A percentile compares a stretch with the other conserved stretches of the same genome.
Evolutionary conservation across 2,888 invertebrate species (phyloP).

Genomic region (Diplazon laetatorius): DNA sequence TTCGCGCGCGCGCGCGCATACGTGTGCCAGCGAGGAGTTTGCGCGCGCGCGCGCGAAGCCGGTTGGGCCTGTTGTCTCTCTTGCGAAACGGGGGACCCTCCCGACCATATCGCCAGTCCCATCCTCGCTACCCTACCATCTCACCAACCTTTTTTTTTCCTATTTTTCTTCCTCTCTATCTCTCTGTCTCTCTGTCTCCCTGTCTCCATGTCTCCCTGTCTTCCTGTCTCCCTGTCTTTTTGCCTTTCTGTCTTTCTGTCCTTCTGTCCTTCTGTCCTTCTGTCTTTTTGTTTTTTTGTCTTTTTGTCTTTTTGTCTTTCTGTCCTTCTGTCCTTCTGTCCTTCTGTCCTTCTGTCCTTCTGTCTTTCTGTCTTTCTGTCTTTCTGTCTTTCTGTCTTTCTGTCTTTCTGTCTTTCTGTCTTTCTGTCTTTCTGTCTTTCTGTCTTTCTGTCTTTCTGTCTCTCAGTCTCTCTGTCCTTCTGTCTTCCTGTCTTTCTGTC

Average conservation of each 20-base stretch:
- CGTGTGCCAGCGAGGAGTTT: constrained; percentile 40
- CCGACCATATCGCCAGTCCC: constrained; percentile 36
- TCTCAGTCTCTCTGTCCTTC: no score
- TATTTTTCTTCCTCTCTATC: constrained; percentile 21
- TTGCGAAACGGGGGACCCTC: constrained; percentile 31
- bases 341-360: no score
- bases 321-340: no score
- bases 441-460: no score
- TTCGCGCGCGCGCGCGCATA: constrained; percentile 47
- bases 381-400: no score
- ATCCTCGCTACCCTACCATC: constrained; percentile 11
- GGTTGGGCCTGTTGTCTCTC: constrained; percentile 66
- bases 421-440: no score
- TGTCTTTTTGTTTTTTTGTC: background rate
- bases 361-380: no score
- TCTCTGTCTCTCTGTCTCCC: no score
- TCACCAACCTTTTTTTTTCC: constrained; percentile 4
- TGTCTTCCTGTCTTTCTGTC: no score
- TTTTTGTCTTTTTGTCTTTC: no score
- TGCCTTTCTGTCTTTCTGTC: constrained; percentile 22
- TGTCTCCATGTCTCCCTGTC: no score
- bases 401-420: no score
- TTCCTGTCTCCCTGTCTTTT: constrained; percentile 33
- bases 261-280: background rate
- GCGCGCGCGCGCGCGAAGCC: constrained; percentile 62